Evolutionary conservation across 1,140 invertebrate species (phyloP), one percentile per base, ranked within the genome.

Genomic region (Drosophila parvula): DNA sequence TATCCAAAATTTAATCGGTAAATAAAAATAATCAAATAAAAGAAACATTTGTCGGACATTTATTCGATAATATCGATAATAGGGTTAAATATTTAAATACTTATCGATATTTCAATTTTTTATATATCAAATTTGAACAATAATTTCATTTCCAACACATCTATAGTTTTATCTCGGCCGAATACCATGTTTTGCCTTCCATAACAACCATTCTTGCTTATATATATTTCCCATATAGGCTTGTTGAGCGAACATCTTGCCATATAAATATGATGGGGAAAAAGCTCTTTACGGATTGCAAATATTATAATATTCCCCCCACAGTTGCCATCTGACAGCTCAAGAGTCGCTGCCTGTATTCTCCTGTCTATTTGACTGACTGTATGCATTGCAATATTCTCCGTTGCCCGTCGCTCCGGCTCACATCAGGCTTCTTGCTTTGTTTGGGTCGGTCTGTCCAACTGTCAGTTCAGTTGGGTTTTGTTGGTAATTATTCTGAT

Each of bases 401-500:
- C 61, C 28, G 50, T 36, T 28, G 28, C 34, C 7, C 55, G 55
- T 27, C 68, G 28, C 43, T 55, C 44, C 32, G 30, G n/a, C 22
- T 63, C 34, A 28, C 27, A 64, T 27, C 58, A 11, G 16, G 32
- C 28, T 47, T 45, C 38, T 30, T 68, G 69, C 67, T 71, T 81
- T 74, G 79, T 74, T 68, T 64, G 45, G 63, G 60, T 22, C 75
- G 77, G 68, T 77, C 79, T 62, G 75, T 82, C 61, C 36, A 59
- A 45, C 67, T 73, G 69, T 73, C 69, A 71, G 69, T 71, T 69
- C 43, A 34, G 68, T 70, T 71, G 44, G 73, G 71, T 63, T 75
- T 84, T 84, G 81, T 83, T 82, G 70, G 70, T 84, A 84, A 79
- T 83, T 83, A 84, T 83, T 84, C 81, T 71, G 71, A 83, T 83